Conservation (phyloP, 2,113 vertebrate species). For the Mesocricetus auratus region DNA sequence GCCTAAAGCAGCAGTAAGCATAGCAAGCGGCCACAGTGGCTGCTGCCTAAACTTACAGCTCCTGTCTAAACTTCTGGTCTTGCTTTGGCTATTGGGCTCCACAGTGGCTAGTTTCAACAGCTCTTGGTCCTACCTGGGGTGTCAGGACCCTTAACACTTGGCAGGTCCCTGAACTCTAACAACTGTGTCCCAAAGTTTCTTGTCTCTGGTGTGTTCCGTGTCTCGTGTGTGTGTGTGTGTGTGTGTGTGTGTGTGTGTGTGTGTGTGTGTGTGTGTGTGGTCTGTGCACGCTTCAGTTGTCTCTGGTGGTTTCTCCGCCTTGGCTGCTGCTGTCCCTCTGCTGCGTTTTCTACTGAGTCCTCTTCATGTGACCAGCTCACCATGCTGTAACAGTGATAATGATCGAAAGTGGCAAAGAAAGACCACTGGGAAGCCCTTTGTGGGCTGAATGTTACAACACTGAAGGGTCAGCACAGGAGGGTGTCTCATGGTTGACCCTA, state of each 20-base stretch:
- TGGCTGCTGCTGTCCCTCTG: neutral
- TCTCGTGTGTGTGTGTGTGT: too few relatives aligned
- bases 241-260: too few relatives aligned
- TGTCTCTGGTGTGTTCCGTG: too few relatives aligned
- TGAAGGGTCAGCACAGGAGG: neutral
- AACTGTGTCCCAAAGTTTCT: neutral
- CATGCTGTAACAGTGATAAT: neutral
- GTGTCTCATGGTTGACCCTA: neutral
- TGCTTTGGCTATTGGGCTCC: neutral
- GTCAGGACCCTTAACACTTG: neutral
- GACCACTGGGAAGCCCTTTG: neutral
- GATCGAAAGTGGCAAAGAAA: neutral
- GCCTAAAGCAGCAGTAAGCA: neutral
- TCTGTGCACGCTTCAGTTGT: neutral
- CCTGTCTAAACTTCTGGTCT: neutral
- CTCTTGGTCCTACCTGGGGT: neutral
- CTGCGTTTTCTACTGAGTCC: neutral
- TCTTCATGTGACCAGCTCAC: neutral
- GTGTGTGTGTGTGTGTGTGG: too few relatives aligned
- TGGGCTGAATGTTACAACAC: neutral
- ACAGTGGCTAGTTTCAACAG: neutral
- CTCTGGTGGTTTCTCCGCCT: neutral
- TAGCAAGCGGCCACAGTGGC: neutral
- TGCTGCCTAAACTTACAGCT: neutral
- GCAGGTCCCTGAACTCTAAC: neutral